Conservation (phyloP, 1,140 invertebrate species). For the Drosophila hydei region DNA sequence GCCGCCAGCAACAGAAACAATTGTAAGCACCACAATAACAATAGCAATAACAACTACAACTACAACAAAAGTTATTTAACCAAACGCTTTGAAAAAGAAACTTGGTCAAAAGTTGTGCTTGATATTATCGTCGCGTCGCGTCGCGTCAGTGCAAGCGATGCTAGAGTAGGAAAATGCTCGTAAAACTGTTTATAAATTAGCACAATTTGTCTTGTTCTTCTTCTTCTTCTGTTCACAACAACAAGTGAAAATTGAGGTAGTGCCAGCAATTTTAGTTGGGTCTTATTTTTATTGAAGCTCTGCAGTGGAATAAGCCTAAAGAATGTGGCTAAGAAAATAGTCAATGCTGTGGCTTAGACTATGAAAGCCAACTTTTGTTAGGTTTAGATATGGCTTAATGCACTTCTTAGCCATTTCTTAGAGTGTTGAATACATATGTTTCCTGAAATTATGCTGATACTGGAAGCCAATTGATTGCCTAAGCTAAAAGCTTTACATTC, state of each 20-base stretch:
- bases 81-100: constrained; percentile 62
- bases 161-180: constrained; percentile 42
- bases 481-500: no score
- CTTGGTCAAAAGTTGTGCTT: constrained; percentile 58
- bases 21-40: constrained; percentile 32
- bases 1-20: constrained; percentile 48
- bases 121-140: constrained; percentile 54
- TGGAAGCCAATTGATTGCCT: no score
- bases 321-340: no score
- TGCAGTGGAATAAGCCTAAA: no score
- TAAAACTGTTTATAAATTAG: constrained; percentile 62
- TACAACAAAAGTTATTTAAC: constrained; percentile 71
- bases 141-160: constrained; percentile 1
- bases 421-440: no score
- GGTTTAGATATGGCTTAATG: no score
- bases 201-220: constrained; percentile 47
- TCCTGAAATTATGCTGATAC: no score
- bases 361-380: no score
- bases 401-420: no score
- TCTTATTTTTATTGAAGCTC: not conserved
- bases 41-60: constrained; percentile 29
- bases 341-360: no score
- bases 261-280: not conserved
- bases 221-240: constrained; percentile 15
- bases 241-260: constrained; percentile 32